Percentiles rank a stretch among this genome's conserved stretches.
Evolutionary conservation across 2,797 vertebrate genomes (phyloP).

Genomic region (Rhinichthys osculus): DNA sequence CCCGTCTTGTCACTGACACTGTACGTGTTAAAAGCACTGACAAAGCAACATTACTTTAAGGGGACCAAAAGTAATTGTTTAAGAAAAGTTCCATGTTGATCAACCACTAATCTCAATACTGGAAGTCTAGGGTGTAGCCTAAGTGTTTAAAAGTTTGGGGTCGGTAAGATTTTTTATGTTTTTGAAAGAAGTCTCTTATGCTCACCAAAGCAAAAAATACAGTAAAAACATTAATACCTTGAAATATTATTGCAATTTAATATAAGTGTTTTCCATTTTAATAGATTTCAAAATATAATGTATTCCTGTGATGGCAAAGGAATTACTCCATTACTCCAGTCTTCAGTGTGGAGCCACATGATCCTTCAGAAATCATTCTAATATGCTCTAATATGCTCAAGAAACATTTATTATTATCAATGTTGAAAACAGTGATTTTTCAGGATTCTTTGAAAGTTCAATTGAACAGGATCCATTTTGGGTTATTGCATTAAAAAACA

Average conservation of each 20-base stretch:
- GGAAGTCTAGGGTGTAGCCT: not conserved
- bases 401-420: not conserved
- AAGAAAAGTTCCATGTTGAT: not conserved
- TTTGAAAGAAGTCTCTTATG: not conserved
- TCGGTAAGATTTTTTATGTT: not conserved
- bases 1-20: not conserved
- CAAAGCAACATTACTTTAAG: not conserved
- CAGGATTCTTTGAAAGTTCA: too few relatives aligned
- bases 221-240: not conserved
- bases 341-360: not conserved
- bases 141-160: not conserved
- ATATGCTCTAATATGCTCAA: not conserved
- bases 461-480: too few relatives aligned
- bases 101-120: not conserved
- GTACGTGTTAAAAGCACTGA: not conserved
- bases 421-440: too few relatives aligned
- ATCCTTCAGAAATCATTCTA: not conserved
- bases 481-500: too few relatives aligned
- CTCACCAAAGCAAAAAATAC: not conserved
- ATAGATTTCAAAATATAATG: not conserved
- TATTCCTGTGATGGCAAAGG: not conserved
- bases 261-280: not conserved
- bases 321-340: not conserved
- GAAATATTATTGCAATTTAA: not conserved
- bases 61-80: not conserved